These are phyloP conservation scores for Phragmatobia fuliginosa DNA, from an alignment of 2,888 invertebrate species.

Conservation along the genomic window DNA sequence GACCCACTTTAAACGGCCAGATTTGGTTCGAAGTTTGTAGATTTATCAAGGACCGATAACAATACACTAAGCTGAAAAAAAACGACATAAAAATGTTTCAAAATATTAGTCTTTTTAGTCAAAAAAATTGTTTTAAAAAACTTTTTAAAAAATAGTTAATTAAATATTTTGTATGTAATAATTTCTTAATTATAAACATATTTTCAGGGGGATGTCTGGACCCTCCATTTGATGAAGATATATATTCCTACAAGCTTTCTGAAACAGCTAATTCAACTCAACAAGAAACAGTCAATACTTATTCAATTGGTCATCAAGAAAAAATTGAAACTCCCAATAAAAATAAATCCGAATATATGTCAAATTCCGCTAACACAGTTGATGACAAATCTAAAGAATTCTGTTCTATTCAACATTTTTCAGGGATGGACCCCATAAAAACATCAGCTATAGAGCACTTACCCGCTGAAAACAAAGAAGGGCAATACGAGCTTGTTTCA, in stretches of 20 bases:
- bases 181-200: not conserved
- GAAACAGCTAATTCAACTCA: not conserved
- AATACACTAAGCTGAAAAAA: no score
- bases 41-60: no score
- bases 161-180: no score
- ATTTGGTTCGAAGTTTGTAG: no score
- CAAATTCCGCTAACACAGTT: conserved; percentile 17
- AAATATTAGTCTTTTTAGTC: no score
- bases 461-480: not conserved
- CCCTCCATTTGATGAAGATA: conserved; percentile 77
- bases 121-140: no score
- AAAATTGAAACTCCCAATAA: conserved; percentile 13
- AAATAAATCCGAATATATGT: conserved; percentile 33
- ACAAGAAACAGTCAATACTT: conserved; percentile 7
- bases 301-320: not conserved
- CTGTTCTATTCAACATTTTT: conserved; percentile 48
- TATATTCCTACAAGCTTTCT: conserved; percentile 63
- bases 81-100: no score
- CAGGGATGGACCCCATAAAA: not conserved
- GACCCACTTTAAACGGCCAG: no score
- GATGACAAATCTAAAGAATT: conserved; percentile 27
- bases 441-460: not conserved
- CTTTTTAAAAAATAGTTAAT: no score
- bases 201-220: conserved; percentile 78
- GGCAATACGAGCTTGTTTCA: not conserved